These are phyloP conservation scores for Unio delphinus DNA, from an alignment of 2,888 invertebrate genomes.

Conservation along the genomic window DNA sequence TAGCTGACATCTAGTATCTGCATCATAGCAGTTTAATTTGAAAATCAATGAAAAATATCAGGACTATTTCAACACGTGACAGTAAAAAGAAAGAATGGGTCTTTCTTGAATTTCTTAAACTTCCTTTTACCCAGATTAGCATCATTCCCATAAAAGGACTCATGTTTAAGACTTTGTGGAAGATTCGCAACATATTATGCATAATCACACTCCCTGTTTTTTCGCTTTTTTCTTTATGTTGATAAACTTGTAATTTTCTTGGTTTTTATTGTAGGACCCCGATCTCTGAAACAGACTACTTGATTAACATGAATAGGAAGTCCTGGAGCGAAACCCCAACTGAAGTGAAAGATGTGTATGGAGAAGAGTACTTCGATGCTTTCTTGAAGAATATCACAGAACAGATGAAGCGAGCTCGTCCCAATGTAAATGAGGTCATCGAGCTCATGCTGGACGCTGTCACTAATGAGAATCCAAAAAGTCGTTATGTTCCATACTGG, in stretches of 20 bases:
- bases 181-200: neutral
- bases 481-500: slow-evolving; percentile 62
- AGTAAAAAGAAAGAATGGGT: too few species aligned
- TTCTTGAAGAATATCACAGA: slow-evolving; percentile 51
- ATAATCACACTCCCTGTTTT: neutral
- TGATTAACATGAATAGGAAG: slow-evolving; percentile 53
- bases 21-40: too few species aligned
- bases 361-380: slow-evolving; percentile 63
- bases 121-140: too few species aligned
- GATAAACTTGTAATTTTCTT: neutral
- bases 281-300: slow-evolving; percentile 47
- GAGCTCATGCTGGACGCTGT: slow-evolving; percentile 61
- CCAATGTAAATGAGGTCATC: slow-evolving; percentile 58
- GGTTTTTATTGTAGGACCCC: slow-evolving; percentile 48
- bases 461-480: slow-evolving; percentile 39
- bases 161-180: neutral
- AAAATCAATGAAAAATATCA: too few species aligned
- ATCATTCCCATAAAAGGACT: too few species aligned
- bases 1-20: too few species aligned
- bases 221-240: neutral
- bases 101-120: too few species aligned
- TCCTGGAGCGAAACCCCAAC: slow-evolving; percentile 64
- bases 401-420: slow-evolving; percentile 58
- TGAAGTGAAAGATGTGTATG: slow-evolving; percentile 62
- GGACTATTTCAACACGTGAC: too few species aligned